Evolutionary conservation across 2,797 vertebrate species (phyloP), one percentile per base, ranked within the genome.

Genomic region (Ptychobarbus kaznakovi): DNA sequence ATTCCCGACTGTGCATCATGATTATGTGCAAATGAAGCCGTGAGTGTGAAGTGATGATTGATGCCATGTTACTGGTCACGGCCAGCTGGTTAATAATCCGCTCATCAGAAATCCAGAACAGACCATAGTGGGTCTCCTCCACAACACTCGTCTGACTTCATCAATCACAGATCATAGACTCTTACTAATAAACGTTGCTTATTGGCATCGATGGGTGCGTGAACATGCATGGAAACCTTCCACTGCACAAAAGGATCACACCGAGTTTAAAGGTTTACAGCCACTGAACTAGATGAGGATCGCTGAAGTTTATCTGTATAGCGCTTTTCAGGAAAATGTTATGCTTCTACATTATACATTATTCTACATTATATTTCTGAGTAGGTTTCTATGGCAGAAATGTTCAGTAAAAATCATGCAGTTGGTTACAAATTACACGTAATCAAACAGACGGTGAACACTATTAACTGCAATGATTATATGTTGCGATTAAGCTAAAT

Each of bases 31-130:
- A 53, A 53, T 3, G 18, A 53, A 53, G n/a, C 46, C 82, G 74
- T 63, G 61, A 28, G 61, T 6, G 11, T 63, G 87, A 82, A 58
- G 22, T 61, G 82, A 82, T 82, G 81, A 85, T 74, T 18, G 49
- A 74, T 53, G 83, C 74, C 51, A 65, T 78, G 75, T 74, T 76
- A 49, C 44, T 63, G 25, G 49, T 46, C 90, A 89, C 82, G 90
- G 93, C 91, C 94, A 94, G 94, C 94, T 95, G 94, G 92, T 92
- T 94, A 90, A 86, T 95, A 95, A 95, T 95, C 94, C 94, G 91
- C 92, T 95, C 93, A 92, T 92, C 93, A 93, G 90, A 93, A 91
- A 92, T 87, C 80, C 90, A 88, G 89, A 90, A 90, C 89, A 90
- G 81, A 82, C 91, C 74, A 80, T 89, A 49, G n/a, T 9, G 4